Evolutionary conservation across 2,888 invertebrate species (phyloP).

Genomic region (Pterobdella sp.): DNA sequence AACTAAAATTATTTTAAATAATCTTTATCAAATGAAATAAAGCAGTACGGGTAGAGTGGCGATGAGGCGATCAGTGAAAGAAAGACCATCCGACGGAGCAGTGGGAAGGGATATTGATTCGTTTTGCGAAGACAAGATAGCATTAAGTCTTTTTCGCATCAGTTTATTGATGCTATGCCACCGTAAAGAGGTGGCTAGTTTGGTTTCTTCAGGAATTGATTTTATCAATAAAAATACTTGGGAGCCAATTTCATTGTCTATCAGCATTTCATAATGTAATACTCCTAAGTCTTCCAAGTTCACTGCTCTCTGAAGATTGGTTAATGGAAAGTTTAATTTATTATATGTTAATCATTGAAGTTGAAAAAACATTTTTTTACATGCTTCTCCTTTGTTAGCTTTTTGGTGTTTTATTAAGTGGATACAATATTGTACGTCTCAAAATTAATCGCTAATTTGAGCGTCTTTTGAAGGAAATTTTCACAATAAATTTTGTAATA

Average conservation of each 20-base stretch:
- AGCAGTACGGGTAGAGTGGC: constrained; percentile 16
- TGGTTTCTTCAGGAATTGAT: not conserved
- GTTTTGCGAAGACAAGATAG: not conserved
- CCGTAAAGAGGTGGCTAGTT: constrained; percentile 9
- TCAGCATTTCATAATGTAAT: constrained; percentile 20
- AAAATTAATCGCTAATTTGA: not conserved
- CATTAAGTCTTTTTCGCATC: not conserved
- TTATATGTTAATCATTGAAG: too few species aligned
- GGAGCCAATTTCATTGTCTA: constrained; percentile 6
- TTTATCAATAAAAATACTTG: constrained; percentile 18
- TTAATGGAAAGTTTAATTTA: too few species aligned
- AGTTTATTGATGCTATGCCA: constrained; percentile 18
- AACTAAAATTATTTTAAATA: not conserved
- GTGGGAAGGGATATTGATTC: too few species aligned
- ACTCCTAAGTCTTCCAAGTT: constrained; percentile 6
- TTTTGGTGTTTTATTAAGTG: too few species aligned
- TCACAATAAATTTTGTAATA: not conserved
- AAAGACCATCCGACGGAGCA: too few species aligned
- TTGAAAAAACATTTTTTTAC: too few species aligned
- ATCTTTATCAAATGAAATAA: not conserved
- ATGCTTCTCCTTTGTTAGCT: too few species aligned
- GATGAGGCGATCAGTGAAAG: constrained; percentile 4
- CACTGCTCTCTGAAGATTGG: constrained; percentile 22
- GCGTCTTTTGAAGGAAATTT: not conserved
- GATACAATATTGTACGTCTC: too few species aligned